phyloP scores from a whole-genome alignment of 2,888 invertebrate species.

The Amphipoea oculea region DNA sequence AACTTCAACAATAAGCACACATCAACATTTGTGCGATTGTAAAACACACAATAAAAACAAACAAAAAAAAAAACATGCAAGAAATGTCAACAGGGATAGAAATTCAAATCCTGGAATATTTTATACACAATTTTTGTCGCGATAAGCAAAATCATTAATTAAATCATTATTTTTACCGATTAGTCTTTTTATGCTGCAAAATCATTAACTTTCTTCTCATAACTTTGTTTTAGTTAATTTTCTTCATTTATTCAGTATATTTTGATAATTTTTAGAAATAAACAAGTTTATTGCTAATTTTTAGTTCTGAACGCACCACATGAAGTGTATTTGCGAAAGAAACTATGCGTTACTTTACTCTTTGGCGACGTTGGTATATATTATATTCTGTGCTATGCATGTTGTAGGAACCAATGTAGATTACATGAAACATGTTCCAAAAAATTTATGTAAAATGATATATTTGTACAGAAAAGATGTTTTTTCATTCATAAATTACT shows the following conservation, averaged over 20 bases:
- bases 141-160: not conserved
- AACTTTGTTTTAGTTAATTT: too few relatives aligned
- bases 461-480: too few relatives aligned
- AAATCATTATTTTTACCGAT: not conserved
- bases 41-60: slow-evolving; percentile 24
- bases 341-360: not conserved
- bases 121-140: too few relatives aligned
- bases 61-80: not conserved
- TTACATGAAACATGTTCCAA: too few relatives aligned
- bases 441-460: too few relatives aligned
- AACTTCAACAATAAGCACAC: not conserved
- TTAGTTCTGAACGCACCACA: slow-evolving; percentile 22
- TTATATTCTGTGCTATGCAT: not conserved
- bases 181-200: too few relatives aligned
- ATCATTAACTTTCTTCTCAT: rapidly evolving
- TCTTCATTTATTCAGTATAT: too few relatives aligned
- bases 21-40: not conserved
- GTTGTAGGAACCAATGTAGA: too few relatives aligned
- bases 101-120: slow-evolving; percentile 18
- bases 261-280: not conserved
- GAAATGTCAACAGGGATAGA: slow-evolving; percentile 34
- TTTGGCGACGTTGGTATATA: too few relatives aligned
- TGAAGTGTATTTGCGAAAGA: slow-evolving; percentile 19
- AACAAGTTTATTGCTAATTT: too few relatives aligned
- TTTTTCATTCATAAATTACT: not conserved